phyloP scores from a whole-genome alignment of 2,797 vertebrate genomes.

The Bradypodion ventrale region DNA sequence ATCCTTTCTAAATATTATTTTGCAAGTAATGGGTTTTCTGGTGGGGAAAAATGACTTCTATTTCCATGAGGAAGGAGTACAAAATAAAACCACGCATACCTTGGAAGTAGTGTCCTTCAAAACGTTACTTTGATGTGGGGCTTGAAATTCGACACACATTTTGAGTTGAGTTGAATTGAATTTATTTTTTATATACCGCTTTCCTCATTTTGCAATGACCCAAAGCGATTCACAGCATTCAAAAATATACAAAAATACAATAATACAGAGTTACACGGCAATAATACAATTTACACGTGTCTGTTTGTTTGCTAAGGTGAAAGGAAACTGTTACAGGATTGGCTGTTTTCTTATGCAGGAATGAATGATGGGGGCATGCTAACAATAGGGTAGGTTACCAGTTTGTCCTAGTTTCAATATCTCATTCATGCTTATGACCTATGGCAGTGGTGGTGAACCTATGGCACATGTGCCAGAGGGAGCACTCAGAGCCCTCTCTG shows the following conservation, averaged over 20 bases:
- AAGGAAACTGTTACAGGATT: not conserved
- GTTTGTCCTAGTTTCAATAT: not conserved
- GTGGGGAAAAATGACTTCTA: not conserved
- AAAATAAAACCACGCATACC: not conserved
- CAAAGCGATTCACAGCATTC: too few species aligned
- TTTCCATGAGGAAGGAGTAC: not conserved
- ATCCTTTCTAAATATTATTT: slow-evolving; percentile 53
- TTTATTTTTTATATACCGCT: too few species aligned
- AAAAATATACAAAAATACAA: too few species aligned
- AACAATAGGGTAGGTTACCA: not conserved
- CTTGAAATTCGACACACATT: not conserved
- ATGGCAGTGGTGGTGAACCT: too few species aligned
- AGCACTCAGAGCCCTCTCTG: too few species aligned
- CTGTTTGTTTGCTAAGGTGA: not conserved
- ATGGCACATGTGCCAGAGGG: too few species aligned
- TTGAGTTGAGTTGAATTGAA: too few species aligned
- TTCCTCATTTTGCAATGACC: too few species aligned
- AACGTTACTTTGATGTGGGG: not conserved
- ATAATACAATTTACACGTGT: too few species aligned
- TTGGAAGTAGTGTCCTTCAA: not conserved
- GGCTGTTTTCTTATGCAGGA: too few species aligned
- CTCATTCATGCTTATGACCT: not conserved
- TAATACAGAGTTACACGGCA: too few species aligned
- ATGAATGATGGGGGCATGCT: not conserved
- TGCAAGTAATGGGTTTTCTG: slow-evolving; percentile 7